phyloP scores from a whole-genome alignment of 2,797 vertebrate species.

The Amblyraja radiata region DNA sequence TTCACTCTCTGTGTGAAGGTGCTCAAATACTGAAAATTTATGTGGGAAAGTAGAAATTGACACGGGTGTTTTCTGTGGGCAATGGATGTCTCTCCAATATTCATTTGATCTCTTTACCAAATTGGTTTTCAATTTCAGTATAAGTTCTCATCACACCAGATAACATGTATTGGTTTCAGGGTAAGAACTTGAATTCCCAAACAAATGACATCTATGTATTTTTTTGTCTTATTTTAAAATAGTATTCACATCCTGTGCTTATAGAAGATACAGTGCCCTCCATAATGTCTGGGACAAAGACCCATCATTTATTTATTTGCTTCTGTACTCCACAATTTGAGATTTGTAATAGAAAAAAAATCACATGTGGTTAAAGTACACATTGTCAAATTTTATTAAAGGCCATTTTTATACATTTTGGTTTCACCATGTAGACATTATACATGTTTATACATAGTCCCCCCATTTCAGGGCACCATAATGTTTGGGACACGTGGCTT shows the following conservation, averaged over 20 bases:
- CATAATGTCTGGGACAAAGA: too few species aligned
- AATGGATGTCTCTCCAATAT: background rate
- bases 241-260: background rate
- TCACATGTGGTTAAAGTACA: too few species aligned
- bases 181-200: background rate
- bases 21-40: background rate
- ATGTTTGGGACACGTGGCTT: too few species aligned
- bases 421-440: too few species aligned
- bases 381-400: too few species aligned
- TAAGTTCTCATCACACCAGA: background rate
- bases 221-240: background rate
- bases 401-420: too few species aligned
- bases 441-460: too few species aligned
- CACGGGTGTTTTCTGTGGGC: background rate
- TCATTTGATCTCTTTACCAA: slow-evolving; percentile 19
- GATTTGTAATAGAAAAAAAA: too few species aligned
- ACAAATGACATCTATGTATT: background rate
- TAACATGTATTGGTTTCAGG: background rate
- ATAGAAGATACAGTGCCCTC: background rate
- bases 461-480: too few species aligned
- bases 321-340: too few species aligned
- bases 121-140: slow-evolving; percentile 22
- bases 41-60: background rate
- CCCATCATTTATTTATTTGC: too few species aligned
- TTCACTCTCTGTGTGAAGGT: too few species aligned